Percentiles rank a stretch among this genome's conserved stretches.
These are phyloP conservation scores for Phataginus tricuspis DNA, from an alignment of 2,797 vertebrate genomes.

Conservation along the genomic window DNA sequence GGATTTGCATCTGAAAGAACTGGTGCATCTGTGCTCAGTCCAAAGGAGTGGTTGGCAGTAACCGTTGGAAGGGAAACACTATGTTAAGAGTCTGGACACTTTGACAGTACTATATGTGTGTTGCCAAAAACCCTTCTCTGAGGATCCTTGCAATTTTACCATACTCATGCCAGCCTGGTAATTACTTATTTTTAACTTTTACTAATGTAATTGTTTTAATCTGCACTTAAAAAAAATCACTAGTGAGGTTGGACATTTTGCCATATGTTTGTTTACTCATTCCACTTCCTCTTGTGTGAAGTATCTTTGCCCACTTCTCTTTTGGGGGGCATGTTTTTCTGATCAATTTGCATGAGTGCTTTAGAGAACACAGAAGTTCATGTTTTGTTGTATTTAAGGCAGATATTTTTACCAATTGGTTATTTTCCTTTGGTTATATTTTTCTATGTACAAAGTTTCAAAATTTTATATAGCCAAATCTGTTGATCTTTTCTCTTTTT, in stretches of 20 bases:
- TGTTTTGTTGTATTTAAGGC: background rate
- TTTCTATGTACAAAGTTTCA: background rate
- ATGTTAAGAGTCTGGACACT: background rate
- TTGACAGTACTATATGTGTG: background rate
- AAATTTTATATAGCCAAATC: slow-evolving; percentile 19
- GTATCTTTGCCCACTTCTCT: background rate
- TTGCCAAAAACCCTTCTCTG: background rate
- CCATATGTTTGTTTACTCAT: slow-evolving; percentile 47
- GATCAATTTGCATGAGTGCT: background rate
- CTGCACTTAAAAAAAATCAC: slow-evolving; percentile 42
- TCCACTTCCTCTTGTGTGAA: slow-evolving; percentile 46
- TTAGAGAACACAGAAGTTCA: slow-evolving; percentile 23
- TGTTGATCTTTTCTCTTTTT: slow-evolving; percentile 13
- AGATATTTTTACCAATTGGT: slow-evolving; percentile 2
- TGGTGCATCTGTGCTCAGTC: background rate
- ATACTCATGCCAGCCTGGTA: background rate
- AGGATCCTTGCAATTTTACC: slow-evolving; percentile 18
- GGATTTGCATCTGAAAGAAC: background rate
- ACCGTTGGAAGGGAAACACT: background rate
- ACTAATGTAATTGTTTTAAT: slow-evolving; percentile 52
- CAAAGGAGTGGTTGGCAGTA: background rate
- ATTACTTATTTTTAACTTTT: slow-evolving; percentile 54
- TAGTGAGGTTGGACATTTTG: slow-evolving; percentile 19
- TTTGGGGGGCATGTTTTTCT: background rate
- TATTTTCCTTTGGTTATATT: slow-evolving; percentile 42